Evolutionary conservation across 2,888 invertebrate genomes (phyloP), one percentile per base, ranked within the genome.

Genomic region (Pristionchus arcanus): DNA sequence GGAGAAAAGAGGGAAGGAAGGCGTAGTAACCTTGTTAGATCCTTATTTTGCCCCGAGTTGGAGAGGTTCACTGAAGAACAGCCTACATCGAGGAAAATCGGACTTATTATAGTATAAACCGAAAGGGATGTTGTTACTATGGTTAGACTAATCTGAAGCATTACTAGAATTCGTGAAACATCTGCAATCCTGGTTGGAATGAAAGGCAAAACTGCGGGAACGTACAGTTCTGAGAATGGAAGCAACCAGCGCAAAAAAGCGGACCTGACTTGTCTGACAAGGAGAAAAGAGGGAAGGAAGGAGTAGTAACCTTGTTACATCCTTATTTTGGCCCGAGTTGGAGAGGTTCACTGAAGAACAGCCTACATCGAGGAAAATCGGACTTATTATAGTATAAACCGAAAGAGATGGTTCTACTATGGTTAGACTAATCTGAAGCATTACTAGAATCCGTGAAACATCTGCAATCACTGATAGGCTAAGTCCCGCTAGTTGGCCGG

Each of bases 21-120:
- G 63, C n/a, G 63, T 63, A 63, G 63, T 63, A 63, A 63, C 63
- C 63, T 63, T 63, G 63, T 63, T 63, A 63, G n/a, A 63, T 63
- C 63, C 63, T 63, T n/a, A 63, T 63, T 63, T 63, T 63, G 63
- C n/a, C 63, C 1, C 11, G 25, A 63, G 59, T 21, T 25, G n/a
- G 63, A 63, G 63, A 63, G 63, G 63, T 63, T 63, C 63, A n/a
- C 63, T 63, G 59, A 59, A 59, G 25, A 59, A 59, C 59, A 21
- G 59, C 5, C 4, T 19, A 59, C 59, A 21, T 59, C 19, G 19
- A 21, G 25, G 15, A 21, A 59, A 21, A 59, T 59, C 4, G 59
- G 59, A 15, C 19, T 59, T 59, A 9, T 4, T 11, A 21, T 59
- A 13, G 19, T 59, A 19, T 59, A 4, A 21, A 19, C 0, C 4